phyloP scores from a whole-genome alignment of 2,888 invertebrate genomes.

The Drosophila greeni region DNA sequence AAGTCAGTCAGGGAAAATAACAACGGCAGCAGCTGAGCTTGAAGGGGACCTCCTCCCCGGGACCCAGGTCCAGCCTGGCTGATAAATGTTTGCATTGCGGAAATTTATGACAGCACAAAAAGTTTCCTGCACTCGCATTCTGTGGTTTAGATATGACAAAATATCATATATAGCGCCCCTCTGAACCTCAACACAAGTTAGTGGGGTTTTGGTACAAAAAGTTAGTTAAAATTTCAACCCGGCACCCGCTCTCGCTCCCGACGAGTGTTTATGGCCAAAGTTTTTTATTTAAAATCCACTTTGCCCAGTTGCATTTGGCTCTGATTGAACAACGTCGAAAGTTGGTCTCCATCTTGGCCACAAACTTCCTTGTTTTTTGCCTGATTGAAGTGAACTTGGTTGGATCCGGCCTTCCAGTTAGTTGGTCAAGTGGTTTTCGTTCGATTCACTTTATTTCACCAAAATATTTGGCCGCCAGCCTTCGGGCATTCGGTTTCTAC shows the following conservation, averaged over 20 bases:
- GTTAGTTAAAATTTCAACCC: constrained; percentile 68
- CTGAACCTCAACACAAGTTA: constrained; percentile 27
- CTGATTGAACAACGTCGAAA: constrained; percentile 42
- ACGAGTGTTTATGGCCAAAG: constrained; percentile 59
- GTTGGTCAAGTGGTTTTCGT: constrained; percentile 31
- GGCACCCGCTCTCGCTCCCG: constrained; percentile 32
- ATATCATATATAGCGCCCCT: constrained; percentile 45
- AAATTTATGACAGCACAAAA: constrained; percentile 69
- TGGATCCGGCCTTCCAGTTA: constrained; percentile 14
- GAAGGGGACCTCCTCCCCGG: constrained; percentile 14
- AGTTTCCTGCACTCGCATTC: constrained; percentile 59
- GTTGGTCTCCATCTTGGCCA: constrained; percentile 34
- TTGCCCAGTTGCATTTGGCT: constrained; percentile 43
- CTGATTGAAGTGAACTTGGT: constrained; percentile 39
- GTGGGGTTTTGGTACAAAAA: constrained; percentile 40
- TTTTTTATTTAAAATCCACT: constrained; percentile 63
- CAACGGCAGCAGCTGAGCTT: constrained; percentile 34
- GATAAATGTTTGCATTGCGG: constrained; percentile 68
- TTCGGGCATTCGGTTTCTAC: constrained; percentile 10
- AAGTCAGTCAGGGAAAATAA: constrained; percentile 41
- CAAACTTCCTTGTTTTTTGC: constrained; percentile 32
- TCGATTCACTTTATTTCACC: constrained; percentile 16
- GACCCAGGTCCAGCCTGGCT: constrained; percentile 46
- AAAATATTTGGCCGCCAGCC: constrained; percentile 24
- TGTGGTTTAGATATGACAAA: constrained; percentile 70